Conservation (phyloP, 2,888 invertebrate genomes). For the Plusia festucae region DNA sequence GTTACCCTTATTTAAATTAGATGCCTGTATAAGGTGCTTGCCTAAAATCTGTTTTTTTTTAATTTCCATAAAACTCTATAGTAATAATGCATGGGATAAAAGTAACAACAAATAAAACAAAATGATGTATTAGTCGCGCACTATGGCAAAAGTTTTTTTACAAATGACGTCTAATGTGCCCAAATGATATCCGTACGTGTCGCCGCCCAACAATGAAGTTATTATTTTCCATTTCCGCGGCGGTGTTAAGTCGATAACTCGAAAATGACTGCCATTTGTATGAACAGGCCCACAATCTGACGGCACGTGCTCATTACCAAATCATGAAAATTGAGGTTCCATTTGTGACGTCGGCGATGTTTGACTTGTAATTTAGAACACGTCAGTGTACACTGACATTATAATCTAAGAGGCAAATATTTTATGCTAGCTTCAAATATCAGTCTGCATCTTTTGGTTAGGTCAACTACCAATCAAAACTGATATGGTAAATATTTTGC, state of each 20-base stretch:
- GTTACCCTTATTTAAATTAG: too few species aligned
- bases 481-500: too few species aligned
- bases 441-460: not conserved
- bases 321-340: slow-evolving; percentile 68
- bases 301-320: slow-evolving; percentile 80
- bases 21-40: too few species aligned
- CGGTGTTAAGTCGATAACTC: slow-evolving; percentile 87
- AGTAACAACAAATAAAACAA: slow-evolving; percentile 15
- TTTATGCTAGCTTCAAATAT: not conserved
- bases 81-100: not conserved
- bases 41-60: too few species aligned
- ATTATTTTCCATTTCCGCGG: slow-evolving; percentile 88
- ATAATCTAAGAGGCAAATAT: not conserved
- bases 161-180: slow-evolving; percentile 83
- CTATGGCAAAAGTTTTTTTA: slow-evolving; percentile 69
- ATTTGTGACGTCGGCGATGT: slow-evolving; percentile 52
- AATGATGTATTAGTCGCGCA: slow-evolving; percentile 60
- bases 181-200: slow-evolving; percentile 83
- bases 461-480: not conserved
- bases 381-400: slow-evolving; percentile 28
- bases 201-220: slow-evolving; percentile 84
- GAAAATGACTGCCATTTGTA: slow-evolving; percentile 87
- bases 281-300: slow-evolving; percentile 76
- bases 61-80: too few species aligned
- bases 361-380: slow-evolving; percentile 49